Base-by-base conservation (phyloP, 2,888 invertebrate species). In the Spodoptera picta region DNA sequence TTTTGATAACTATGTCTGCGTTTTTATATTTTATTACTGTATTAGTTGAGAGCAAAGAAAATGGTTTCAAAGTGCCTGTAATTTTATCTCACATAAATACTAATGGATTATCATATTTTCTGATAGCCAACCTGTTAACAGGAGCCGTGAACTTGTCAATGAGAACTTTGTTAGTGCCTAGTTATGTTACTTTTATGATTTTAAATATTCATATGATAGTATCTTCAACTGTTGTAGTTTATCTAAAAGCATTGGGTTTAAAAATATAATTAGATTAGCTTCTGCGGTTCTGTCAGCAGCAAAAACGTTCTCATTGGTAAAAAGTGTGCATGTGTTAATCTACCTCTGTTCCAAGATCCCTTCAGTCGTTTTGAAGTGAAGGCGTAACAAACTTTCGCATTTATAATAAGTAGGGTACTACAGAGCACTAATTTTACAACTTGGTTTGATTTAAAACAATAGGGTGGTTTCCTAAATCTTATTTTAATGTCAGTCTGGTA, bases 91-190 rank as follows among this genome's bases (percentile, higher is more conserved):
- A 96, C 19, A 95, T 98, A 36, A 98, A 98, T 90, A 96, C 95
- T 70, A 98, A 98, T 92, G 98, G 98, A 1, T 91, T 99, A 41
- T 85, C 96, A n/a, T 98, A 97, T 88, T 99, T 99, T 87, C 91
- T 99, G 57, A 73, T 97, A 12, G 96, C 97, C 1, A 99, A 99
- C 93, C 74, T 99, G 41, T 85, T 97, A 14, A 99, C 99, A 0
- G 99, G 99, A 10, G 83, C 96, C 3, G 95, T 98, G 5, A 99
- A 99, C 92, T 93, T 98, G 83, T 89, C 92, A 11, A 89, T 97
- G 12, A 92, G 95, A 69, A 97, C 98, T 4, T 88, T 95, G 56
- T 86, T 95, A 3, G 87, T 96, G 4, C 85, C 88, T 27, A 79
- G 81, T 19, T 12, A 69, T 12, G 73, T 80, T 42, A 94, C 95